A percentile compares a stretch with the other conserved stretches of the same genome.
Evolutionary conservation across 2,888 invertebrate species (phyloP).

Genomic region (Boloria euphrosyne): DNA sequence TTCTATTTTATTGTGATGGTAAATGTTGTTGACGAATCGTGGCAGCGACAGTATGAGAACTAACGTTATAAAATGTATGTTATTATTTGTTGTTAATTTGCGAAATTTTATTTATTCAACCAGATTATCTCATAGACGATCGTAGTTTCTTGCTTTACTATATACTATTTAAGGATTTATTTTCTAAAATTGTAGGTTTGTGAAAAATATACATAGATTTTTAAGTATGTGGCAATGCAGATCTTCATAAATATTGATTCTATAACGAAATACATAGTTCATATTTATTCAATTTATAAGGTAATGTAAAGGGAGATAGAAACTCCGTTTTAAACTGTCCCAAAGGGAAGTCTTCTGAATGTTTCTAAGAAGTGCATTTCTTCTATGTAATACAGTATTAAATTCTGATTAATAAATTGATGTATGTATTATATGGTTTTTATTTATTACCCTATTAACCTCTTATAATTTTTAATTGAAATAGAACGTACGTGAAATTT

Average conservation of each 20-base stretch:
- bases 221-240: constrained; percentile 83
- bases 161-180: constrained; percentile 67
- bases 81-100: constrained; percentile 78
- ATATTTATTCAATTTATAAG: constrained; percentile 72
- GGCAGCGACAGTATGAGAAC: constrained; percentile 75
- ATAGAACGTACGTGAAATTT: no score
- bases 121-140: constrained; percentile 69
- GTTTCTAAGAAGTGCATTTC: constrained; percentile 95
- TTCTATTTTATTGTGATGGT: constrained; percentile 75
- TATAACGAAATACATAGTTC: constrained; percentile 66
- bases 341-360: constrained; percentile 90
- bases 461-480: background rate
- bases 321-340: constrained; percentile 75
- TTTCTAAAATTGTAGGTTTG: constrained; percentile 72
- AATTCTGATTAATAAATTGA: constrained; percentile 85
- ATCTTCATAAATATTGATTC: constrained; percentile 77
- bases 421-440: constrained; percentile 57
- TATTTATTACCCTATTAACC: constrained; percentile 17
- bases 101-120: constrained; percentile 80
- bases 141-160: constrained; percentile 69
- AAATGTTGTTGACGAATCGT: constrained; percentile 80
- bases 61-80: constrained; percentile 58
- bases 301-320: constrained; percentile 60
- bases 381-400: constrained; percentile 95
- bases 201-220: constrained; percentile 82